A percentile compares a stretch with the other conserved stretches of the same genome.
Conservation (phyloP, 1,140 invertebrate genomes). For the Theocolax elegans region DNA sequence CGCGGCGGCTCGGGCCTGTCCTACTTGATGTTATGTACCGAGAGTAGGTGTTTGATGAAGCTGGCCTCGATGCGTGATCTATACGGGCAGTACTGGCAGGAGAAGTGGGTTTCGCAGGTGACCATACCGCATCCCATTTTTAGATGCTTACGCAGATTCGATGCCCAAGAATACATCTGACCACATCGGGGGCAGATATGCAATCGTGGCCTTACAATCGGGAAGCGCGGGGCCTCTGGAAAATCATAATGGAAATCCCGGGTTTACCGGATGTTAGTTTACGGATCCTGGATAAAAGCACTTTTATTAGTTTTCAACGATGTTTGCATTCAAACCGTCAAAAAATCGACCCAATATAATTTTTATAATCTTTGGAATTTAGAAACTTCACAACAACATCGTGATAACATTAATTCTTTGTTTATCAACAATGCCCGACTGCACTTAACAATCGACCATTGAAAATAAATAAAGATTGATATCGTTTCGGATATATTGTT, state of each 20-base stretch:
- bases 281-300: too few relatives aligned
- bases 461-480: too few relatives aligned
- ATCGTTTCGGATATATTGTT: too few relatives aligned
- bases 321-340: too few relatives aligned
- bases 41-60: slow-evolving; percentile 65
- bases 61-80: slow-evolving; percentile 67
- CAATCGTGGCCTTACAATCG: slow-evolving; percentile 63
- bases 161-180: slow-evolving; percentile 69
- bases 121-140: slow-evolving; percentile 66
- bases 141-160: slow-evolving; percentile 66
- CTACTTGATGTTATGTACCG: slow-evolving; percentile 67
- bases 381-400: too few relatives aligned
- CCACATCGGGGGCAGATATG: slow-evolving; percentile 66
- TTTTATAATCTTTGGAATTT: too few relatives aligned
- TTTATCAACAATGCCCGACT: too few relatives aligned
- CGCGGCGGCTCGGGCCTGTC: slow-evolving; percentile 31
- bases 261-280: slow-evolving; percentile 7
- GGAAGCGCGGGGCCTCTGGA: slow-evolving; percentile 63
- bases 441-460: too few relatives aligned
- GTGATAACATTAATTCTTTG: too few relatives aligned
- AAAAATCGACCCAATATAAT: too few relatives aligned
- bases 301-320: too few relatives aligned
- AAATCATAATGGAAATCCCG: slow-evolving; percentile 44
- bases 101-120: slow-evolving; percentile 68
- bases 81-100: slow-evolving; percentile 70